Conservation (phyloP, 2,797 vertebrate species). For the Clarias laeviceps region DNA sequence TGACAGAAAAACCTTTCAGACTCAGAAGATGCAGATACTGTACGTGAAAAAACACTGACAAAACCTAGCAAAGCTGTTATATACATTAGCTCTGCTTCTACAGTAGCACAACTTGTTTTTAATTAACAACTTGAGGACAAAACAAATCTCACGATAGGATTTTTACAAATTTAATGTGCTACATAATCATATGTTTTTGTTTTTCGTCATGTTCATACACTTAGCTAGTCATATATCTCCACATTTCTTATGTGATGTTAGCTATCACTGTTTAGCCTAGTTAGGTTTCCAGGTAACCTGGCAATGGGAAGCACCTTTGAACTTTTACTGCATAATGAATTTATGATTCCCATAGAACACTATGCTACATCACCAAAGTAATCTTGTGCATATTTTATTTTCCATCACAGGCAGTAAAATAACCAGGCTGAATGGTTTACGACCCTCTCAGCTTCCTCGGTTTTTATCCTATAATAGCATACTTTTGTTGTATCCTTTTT, state of each 20-base stretch:
- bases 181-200: background rate
- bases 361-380: background rate
- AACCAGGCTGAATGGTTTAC: background rate
- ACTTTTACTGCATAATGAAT: background rate
- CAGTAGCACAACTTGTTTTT: background rate
- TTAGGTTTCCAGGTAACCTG: background rate
- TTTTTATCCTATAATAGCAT: slow-evolving; percentile 5
- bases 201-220: too few species aligned
- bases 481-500: slow-evolving; percentile 2
- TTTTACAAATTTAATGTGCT: background rate
- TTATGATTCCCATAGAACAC: too few species aligned
- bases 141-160: background rate
- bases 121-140: background rate
- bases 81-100: background rate
- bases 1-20: background rate
- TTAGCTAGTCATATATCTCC: background rate
- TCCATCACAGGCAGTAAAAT: background rate
- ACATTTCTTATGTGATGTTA: background rate
- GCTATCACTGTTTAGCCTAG: background rate
- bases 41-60: background rate
- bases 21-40: background rate
- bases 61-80: background rate
- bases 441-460: background rate
- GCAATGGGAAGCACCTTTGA: background rate
- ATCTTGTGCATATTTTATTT: background rate